These are phyloP conservation scores for Lasioglossum baleicum DNA, from an alignment of 1,140 invertebrate genomes.

Conservation along the genomic window DNA sequence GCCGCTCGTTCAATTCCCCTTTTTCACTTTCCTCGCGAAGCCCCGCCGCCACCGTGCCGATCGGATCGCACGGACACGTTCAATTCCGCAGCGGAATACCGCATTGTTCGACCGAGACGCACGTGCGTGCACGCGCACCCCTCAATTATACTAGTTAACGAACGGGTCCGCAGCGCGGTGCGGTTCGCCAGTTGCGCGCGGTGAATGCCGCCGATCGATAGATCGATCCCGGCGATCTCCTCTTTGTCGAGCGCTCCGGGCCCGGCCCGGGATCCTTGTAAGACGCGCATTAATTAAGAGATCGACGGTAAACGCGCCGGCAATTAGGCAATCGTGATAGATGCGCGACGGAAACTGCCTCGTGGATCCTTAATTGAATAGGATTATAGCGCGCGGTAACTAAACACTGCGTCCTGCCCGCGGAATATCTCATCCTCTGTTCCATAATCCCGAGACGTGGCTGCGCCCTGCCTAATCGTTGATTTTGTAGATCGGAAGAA, in stretches of 20 bases:
- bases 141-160: conserved; percentile 58
- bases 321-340: conserved; percentile 60
- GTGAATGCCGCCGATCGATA: conserved; percentile 24
- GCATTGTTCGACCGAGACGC: conserved; percentile 34
- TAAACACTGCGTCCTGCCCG: conserved; percentile 10
- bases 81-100: conserved; percentile 29
- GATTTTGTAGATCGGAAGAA: too few species aligned
- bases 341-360: conserved; percentile 43
- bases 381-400: conserved; percentile 50
- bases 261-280: conserved; percentile 21
- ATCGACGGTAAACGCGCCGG: conserved; percentile 57
- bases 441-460: too few species aligned
- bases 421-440: too few species aligned
- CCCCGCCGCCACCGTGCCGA: too few species aligned
- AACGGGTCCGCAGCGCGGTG: conserved; percentile 24
- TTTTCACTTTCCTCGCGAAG: not conserved
- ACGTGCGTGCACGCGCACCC: conserved; percentile 22
- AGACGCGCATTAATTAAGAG: conserved; percentile 64
- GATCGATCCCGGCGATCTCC: conserved; percentile 42
- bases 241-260: conserved; percentile 34
- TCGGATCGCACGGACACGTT: conserved; percentile 4
- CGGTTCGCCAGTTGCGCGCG: conserved; percentile 23
- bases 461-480: too few species aligned
- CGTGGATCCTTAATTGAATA: conserved; percentile 56
- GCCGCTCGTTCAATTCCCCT: not conserved